A percentile compares a stretch with the other conserved stretches of the same genome.
phyloP scores from a whole-genome alignment of 1,140 invertebrate species.

The Macrocentrus cingulum region DNA sequence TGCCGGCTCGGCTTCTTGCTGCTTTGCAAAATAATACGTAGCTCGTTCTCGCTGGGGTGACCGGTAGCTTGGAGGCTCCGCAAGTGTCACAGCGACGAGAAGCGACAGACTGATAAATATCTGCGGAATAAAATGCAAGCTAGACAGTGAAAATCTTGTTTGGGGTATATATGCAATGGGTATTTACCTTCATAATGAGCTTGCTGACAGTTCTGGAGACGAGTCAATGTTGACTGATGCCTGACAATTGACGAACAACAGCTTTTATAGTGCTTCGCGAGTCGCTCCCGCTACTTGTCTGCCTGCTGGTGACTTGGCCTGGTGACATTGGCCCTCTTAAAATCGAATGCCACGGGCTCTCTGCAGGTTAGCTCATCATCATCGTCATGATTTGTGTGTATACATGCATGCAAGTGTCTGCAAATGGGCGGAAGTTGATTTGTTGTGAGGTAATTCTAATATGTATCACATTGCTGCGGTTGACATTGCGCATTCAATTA shows the following conservation, averaged over 20 bases:
- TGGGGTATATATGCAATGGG: no score
- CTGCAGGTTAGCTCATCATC: not conserved
- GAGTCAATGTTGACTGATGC: slow-evolving; percentile 51
- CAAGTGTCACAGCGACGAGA: slow-evolving; percentile 37
- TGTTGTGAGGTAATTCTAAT: not conserved
- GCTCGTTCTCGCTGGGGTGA: slow-evolving; percentile 36
- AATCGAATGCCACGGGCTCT: slow-evolving; percentile 42
- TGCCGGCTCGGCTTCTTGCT: slow-evolving; percentile 39
- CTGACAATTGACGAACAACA: slow-evolving; percentile 28
- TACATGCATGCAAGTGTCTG: not conserved
- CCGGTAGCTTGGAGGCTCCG: slow-evolving; percentile 47
- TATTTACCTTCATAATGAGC: slow-evolving; percentile 53
- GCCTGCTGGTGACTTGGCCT: not conserved
- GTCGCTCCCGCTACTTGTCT: slow-evolving; percentile 12
- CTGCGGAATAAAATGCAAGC: slow-evolving; percentile 31
- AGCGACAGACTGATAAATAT: slow-evolving; percentile 40
- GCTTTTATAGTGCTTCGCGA: slow-evolving; percentile 47
- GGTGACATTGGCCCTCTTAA: slow-evolving; percentile 59
- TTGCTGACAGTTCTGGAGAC: slow-evolving; percentile 27
- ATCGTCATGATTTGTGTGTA: not conserved
- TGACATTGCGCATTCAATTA: no score
- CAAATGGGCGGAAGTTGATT: not conserved
- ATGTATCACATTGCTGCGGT: no score
- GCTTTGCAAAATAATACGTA: slow-evolving; percentile 48
- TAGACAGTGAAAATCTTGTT: no score